Evolutionary conservation across 2,113 vertebrate genomes (phyloP), one percentile per base, ranked within the genome.

Genomic region (Halcyon malimbica): DNA sequence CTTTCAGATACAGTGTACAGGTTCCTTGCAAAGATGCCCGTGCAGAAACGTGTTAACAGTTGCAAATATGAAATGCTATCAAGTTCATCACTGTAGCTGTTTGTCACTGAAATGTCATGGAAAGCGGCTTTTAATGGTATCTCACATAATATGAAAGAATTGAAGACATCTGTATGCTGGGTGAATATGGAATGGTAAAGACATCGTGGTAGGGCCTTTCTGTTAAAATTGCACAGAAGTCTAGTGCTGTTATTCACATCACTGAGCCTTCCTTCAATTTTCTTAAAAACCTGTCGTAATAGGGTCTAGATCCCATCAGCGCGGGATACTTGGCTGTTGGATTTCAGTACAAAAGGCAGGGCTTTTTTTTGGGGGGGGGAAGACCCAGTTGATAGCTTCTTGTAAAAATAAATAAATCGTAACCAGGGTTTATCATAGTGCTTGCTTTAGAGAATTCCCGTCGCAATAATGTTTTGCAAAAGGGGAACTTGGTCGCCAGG

Each of bases 61-160:
- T 98, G 98, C 98, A 98, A 98, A 99, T 98, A 98, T 97, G 97
- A 98, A 97, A 98, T 98, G 97, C 98, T 98, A 98, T 99, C 99
- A 98, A 97, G 98, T 98, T 98, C 98, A 98, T 99, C 98, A 98
- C 97, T 98, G 98, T 98, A 97, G 98, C 98, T 98, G 98, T 99
- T 99, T 99, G 98, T 99, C 99, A 99, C 98, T 97, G 98, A 98
- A 98, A 98, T 98, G 99, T 99, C 98, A 99, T 97, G 96, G 97
- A 98, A 99, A 98, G 98, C 97, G 92, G 98, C 98, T 98, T 99
- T 98, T 99, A 99, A 99, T 99, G 98, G 98, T 98, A 97, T 98
- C 95, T 97, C 98, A 96, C 97, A 94, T 98, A 98, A 98, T 95
- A 96, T 95, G 97, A 95, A 98, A 98, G 98, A 99, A 98, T 98